phyloP scores from a whole-genome alignment of 2,888 invertebrate species.

The Eueremaeus valkanovi region DNA sequence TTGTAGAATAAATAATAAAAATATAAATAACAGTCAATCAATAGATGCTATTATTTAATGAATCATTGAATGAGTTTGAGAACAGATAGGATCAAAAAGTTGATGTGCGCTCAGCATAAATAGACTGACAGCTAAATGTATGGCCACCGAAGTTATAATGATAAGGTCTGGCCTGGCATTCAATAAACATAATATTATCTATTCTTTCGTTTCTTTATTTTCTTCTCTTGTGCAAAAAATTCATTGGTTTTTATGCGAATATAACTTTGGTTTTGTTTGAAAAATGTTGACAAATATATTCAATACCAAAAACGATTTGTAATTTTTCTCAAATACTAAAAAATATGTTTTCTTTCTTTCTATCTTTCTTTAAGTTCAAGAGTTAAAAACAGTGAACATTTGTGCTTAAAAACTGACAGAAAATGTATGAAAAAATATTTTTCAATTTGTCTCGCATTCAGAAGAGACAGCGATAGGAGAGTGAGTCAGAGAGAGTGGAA shows the following conservation, averaged over 20 bases:
- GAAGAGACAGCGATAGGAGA: background rate
- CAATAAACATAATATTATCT: background rate
- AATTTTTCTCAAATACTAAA: background rate
- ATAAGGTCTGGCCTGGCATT: background rate
- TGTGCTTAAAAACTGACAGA: background rate
- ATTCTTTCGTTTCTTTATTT: background rate
- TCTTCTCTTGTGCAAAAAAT: background rate
- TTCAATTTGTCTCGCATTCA: background rate
- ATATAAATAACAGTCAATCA: background rate
- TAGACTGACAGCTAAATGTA: constrained; percentile 10
- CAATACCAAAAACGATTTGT: background rate
- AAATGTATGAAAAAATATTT: background rate
- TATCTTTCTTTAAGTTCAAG: background rate
- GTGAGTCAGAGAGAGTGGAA: background rate
- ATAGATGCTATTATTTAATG: background rate
- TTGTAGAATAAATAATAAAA: no score
- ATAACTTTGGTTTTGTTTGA: background rate
- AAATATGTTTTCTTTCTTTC: background rate
- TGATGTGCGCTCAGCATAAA: background rate
- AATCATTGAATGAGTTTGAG: background rate
- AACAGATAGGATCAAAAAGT: background rate
- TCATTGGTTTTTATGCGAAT: background rate
- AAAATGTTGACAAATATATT: background rate
- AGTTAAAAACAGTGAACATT: constrained; percentile 13
- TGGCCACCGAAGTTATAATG: background rate